These are phyloP conservation scores for Formica selysi DNA, from an alignment of 1,140 invertebrate species.

Conservation along the genomic window DNA sequence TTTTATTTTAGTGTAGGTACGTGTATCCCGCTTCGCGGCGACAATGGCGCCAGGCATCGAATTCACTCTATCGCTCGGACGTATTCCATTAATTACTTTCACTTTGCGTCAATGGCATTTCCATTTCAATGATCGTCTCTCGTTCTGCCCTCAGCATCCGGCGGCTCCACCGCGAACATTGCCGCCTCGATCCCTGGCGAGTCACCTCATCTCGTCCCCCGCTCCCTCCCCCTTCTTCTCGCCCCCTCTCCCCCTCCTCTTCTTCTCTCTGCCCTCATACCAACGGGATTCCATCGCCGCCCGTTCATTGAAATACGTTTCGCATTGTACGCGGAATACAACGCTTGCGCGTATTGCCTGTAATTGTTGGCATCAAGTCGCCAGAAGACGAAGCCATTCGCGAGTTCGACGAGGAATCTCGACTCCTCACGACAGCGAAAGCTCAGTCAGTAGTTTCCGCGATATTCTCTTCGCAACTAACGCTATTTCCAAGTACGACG, in stretches of 20 bases:
- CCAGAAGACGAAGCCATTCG: conserved; percentile 39
- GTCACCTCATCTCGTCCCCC: background rate
- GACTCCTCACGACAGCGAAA: background rate
- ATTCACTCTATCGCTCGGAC: conserved; percentile 75
- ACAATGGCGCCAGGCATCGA: conserved; percentile 72
- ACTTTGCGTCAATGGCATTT: conserved; percentile 80
- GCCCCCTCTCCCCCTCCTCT: conserved; percentile 9
- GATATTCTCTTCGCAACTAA: background rate
- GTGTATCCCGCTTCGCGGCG: conserved; percentile 61
- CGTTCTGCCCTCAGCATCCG: conserved; percentile 44
- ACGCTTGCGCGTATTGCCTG: conserved; percentile 54
- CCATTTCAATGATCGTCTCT: conserved; percentile 77
- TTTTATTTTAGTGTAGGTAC: background rate
- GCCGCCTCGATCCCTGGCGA: conserved; percentile 33
- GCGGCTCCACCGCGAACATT: conserved; percentile 58
- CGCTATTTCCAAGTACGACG: no score
- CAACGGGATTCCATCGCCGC: conserved; percentile 67
- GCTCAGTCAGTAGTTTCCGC: conserved; percentile 11
- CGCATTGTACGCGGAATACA: conserved; percentile 72
- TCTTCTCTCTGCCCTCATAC: conserved; percentile 8
- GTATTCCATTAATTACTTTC: conserved; percentile 80
- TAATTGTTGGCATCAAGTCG: conserved; percentile 56
- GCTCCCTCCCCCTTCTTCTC: no score
- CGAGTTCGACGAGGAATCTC: conserved; percentile 42
- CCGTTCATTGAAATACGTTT: conserved; percentile 71